Conservation (phyloP, 2,888 invertebrate genomes). For the Eretmocerus hayati region DNA sequence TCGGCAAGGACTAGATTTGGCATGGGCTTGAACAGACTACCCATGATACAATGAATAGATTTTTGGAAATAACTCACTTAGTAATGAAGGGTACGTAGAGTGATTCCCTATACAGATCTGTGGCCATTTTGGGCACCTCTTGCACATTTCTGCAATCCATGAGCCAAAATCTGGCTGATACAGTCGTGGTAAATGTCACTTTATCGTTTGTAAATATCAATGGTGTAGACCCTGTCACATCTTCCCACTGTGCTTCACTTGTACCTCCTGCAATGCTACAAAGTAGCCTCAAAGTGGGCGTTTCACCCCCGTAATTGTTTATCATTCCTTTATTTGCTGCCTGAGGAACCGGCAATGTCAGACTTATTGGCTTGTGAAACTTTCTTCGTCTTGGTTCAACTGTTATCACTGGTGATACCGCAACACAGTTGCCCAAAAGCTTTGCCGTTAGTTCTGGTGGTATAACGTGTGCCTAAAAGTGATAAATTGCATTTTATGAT, state of each 20-base stretch:
- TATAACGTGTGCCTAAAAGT: constrained; percentile 79
- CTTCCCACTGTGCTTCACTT: constrained; percentile 97
- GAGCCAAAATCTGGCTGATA: constrained; percentile 97
- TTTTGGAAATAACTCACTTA: constrained; percentile 53
- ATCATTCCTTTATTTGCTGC: constrained; percentile 71
- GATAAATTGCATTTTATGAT: not conserved
- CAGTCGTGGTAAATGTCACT: constrained; percentile 97
- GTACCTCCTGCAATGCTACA: constrained; percentile 97
- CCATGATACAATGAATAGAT: no score
- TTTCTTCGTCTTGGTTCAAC: constrained; percentile 95
- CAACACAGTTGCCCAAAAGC: constrained; percentile 89
- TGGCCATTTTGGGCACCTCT: constrained; percentile 93
- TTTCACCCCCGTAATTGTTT: constrained; percentile 72
- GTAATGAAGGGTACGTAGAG: constrained; percentile 88
- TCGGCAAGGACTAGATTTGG: no score
- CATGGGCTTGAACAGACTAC: no score
- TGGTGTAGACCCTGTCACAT: constrained; percentile 97
- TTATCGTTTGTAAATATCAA: constrained; percentile 93
- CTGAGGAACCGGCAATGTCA: constrained; percentile 74
- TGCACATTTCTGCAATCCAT: constrained; percentile 95
- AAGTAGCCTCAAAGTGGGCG: constrained; percentile 80
- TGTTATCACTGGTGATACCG: constrained; percentile 95
- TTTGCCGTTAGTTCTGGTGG: constrained; percentile 77
- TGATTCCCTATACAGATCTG: constrained; percentile 85
- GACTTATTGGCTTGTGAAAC: constrained; percentile 96